Percentiles rank a stretch among this genome's conserved stretches.
These are phyloP conservation scores for Chymomyza procnemis DNA, from an alignment of 2,888 invertebrate genomes.

Conservation along the genomic window DNA sequence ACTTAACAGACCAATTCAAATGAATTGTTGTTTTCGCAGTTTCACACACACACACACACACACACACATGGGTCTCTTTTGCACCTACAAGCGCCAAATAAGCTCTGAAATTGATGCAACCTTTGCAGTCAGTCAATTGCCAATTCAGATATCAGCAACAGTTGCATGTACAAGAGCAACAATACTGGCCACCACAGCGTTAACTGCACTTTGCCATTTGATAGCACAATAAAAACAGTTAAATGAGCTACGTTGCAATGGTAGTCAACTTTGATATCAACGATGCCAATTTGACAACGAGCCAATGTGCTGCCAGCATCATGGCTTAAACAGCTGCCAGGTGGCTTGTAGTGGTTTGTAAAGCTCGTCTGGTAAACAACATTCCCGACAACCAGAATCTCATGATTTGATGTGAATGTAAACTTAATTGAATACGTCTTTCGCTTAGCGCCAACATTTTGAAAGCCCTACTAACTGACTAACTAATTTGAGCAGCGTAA, in stretches of 20 bases:
- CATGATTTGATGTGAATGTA: background rate
- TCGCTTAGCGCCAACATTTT: slow-evolving; percentile 7
- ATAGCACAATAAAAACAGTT: slow-evolving; percentile 44
- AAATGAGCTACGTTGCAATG: background rate
- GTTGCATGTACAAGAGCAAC: slow-evolving; percentile 29
- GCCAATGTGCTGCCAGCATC: background rate
- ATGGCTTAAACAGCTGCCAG: background rate
- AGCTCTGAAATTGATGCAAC: background rate
- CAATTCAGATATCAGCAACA: slow-evolving; percentile 53
- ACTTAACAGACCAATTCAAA: no score
- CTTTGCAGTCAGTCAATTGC: slow-evolving; percentile 22
- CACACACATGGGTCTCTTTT: background rate
- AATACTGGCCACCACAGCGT: slow-evolving; percentile 20
- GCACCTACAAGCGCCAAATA: background rate
- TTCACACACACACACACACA: background rate
- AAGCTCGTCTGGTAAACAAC: background rate
- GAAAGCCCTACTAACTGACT: no score
- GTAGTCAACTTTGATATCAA: no score
- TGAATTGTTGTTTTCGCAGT: no score
- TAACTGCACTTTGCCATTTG: slow-evolving; percentile 36
- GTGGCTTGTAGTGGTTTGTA: background rate
- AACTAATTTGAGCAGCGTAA: slow-evolving; percentile 24
- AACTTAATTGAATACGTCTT: slow-evolving; percentile 46
- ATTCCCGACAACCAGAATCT: background rate
- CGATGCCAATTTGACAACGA: background rate